phyloP scores from a whole-genome alignment of 2,888 invertebrate genomes.

The Lasius fuliginosus region DNA sequence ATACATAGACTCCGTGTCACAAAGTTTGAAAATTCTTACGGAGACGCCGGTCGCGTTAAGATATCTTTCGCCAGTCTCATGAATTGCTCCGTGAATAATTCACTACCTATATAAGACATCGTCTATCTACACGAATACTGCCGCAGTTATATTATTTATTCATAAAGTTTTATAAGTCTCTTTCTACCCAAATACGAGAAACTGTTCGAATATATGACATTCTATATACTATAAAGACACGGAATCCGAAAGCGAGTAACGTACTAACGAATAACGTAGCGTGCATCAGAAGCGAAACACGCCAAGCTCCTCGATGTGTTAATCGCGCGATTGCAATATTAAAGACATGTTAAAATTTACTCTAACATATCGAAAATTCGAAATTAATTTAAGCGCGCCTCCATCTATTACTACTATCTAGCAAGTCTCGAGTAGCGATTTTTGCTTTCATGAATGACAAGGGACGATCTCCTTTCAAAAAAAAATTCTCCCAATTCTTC shows the following conservation, averaged over 20 bases:
- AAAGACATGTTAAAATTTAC: conserved; percentile 50
- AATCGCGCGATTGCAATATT: conserved; percentile 47
- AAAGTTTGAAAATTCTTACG: conserved; percentile 12
- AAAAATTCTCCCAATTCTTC: background rate
- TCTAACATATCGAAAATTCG: conserved; percentile 49
- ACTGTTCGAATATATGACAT: conserved; percentile 38
- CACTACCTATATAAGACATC: conserved; percentile 30
- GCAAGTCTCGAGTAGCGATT: conserved; percentile 9
- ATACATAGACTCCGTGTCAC: background rate
- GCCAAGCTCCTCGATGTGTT: conserved; percentile 40
- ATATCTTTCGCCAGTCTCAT: conserved; percentile 40
- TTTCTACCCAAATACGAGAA: conserved; percentile 40
- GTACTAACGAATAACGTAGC: conserved; percentile 39
- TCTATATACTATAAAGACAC: conserved; percentile 32
- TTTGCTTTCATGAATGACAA: conserved; percentile 5
- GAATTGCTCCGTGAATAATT: conserved; percentile 52
- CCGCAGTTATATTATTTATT: conserved; percentile 49
- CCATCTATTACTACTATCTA: conserved; percentile 7
- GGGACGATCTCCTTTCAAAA: background rate
- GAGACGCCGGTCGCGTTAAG: conserved; percentile 38
- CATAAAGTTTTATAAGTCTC: conserved; percentile 53
- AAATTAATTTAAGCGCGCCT: conserved; percentile 48
- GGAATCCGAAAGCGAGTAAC: conserved; percentile 43
- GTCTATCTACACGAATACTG: conserved; percentile 49
- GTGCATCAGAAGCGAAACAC: conserved; percentile 39